phyloP scores from a whole-genome alignment of 2,888 invertebrate species.

The Allygus modestus region DNA sequence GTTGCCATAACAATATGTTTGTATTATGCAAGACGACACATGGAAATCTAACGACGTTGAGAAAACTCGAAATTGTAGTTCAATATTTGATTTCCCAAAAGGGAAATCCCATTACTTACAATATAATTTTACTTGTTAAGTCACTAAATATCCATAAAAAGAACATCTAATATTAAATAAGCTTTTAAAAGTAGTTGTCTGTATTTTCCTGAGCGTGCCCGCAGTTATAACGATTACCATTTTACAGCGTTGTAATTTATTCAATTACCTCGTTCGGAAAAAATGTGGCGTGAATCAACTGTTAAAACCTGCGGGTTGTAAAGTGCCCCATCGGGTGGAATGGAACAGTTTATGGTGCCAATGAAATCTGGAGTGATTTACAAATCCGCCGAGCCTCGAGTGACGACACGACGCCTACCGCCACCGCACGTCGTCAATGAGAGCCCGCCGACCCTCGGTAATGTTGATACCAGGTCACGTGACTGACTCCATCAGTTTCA shows the following conservation, averaged over 20 bases:
- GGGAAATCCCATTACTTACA: too few relatives aligned
- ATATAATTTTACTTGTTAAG: too few relatives aligned
- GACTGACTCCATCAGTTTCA: too few relatives aligned
- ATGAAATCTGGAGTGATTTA: slow-evolving; percentile 50
- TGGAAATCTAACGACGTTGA: too few relatives aligned
- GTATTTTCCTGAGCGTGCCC: neutral
- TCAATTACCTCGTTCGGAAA: slow-evolving; percentile 27
- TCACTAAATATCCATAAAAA: too few relatives aligned
- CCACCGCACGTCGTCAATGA: neutral
- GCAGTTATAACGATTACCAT: slow-evolving; percentile 11
- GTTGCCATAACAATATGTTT: too few relatives aligned
- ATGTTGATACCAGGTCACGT: neutral
- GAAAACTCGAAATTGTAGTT: too few relatives aligned
- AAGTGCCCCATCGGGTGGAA: neutral
- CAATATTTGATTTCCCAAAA: too few relatives aligned
- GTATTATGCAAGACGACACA: too few relatives aligned
- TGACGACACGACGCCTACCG: neutral
- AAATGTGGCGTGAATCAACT: slow-evolving; percentile 24
- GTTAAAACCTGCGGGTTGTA: slow-evolving; percentile 42
- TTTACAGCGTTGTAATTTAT: slow-evolving; percentile 56
- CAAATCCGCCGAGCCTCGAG: neutral
- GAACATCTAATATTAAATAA: too few relatives aligned
- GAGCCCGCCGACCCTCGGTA: neutral
- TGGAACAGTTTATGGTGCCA: slow-evolving; percentile 38
- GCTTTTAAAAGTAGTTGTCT: too few relatives aligned